phyloP scores from a whole-genome alignment of 2,888 invertebrate species.

The Trachelus iudaicus region DNA sequence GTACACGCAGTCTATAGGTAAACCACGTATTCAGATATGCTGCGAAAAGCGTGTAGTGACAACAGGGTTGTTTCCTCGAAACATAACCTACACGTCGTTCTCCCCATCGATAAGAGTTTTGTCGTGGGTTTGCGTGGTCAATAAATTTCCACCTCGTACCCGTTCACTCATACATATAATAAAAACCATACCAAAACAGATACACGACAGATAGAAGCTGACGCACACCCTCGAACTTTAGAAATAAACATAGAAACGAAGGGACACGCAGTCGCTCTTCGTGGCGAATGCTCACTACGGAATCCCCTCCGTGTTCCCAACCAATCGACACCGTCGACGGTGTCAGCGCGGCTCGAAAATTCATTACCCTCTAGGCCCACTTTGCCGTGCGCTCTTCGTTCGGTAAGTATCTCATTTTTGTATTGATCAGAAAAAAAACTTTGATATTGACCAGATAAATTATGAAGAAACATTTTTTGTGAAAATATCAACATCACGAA shows the following conservation, averaged over 20 bases:
- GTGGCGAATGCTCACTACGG: neutral
- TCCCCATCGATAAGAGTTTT: neutral
- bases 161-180: neutral
- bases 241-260: neutral
- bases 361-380: neutral
- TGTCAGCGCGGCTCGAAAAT: neutral
- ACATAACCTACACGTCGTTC: neutral
- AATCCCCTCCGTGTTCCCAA: neutral
- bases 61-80: neutral
- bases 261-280: neutral
- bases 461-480: neutral
- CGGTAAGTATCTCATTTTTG: neutral
- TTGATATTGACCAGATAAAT: neutral
- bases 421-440: neutral
- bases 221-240: neutral
- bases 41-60: neutral
- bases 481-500: neutral
- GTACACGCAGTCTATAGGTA: neutral
- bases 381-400: neutral
- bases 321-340: neutral
- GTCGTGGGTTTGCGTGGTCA: constrained; percentile 3
- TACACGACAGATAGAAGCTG: neutral
- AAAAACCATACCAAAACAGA: neutral
- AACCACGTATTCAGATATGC: neutral
- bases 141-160: neutral